Evolutionary conservation across 2,113 vertebrate genomes (phyloP).

Genomic region (Strix aluco): DNA sequence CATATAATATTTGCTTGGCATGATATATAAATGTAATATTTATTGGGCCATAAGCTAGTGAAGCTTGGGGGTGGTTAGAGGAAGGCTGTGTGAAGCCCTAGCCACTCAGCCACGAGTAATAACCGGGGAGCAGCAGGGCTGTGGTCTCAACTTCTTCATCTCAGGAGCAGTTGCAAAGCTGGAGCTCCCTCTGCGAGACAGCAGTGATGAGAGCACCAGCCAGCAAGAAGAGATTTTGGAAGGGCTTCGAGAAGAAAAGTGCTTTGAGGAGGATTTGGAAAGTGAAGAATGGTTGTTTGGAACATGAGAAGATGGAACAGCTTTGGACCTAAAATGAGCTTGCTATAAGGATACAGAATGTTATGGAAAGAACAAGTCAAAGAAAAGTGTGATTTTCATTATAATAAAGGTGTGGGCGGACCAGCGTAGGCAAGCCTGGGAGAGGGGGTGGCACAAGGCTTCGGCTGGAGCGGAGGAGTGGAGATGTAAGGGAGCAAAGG

Average conservation of each 20-base stretch:
- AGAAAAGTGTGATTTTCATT: not conserved
- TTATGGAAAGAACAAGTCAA: not conserved
- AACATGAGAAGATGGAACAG: not conserved
- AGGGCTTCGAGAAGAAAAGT: not conserved
- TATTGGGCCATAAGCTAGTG: not conserved
- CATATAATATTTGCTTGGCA: accelerated
- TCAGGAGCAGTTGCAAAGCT: not conserved
- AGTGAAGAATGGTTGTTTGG: not conserved
- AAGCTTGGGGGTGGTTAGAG: not conserved
- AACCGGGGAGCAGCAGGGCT: not conserved
- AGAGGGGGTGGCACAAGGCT: not conserved
- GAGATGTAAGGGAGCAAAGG: not conserved
- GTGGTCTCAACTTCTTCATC: not conserved
- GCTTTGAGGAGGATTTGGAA: not conserved
- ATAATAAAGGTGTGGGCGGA: not conserved
- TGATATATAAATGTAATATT: not conserved
- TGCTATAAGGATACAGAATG: not conserved
- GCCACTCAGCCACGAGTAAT: not conserved
- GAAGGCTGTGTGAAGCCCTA: accelerated
- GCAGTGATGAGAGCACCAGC: not conserved
- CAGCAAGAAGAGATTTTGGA: not conserved
- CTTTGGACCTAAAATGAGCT: constrained; percentile 14
- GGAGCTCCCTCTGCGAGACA: not conserved
- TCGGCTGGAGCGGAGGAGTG: not conserved
- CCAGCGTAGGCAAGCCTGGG: not conserved